These are phyloP conservation scores for Diadophis punctatus DNA, from an alignment of 2,113 vertebrate genomes.

Conservation along the genomic window DNA sequence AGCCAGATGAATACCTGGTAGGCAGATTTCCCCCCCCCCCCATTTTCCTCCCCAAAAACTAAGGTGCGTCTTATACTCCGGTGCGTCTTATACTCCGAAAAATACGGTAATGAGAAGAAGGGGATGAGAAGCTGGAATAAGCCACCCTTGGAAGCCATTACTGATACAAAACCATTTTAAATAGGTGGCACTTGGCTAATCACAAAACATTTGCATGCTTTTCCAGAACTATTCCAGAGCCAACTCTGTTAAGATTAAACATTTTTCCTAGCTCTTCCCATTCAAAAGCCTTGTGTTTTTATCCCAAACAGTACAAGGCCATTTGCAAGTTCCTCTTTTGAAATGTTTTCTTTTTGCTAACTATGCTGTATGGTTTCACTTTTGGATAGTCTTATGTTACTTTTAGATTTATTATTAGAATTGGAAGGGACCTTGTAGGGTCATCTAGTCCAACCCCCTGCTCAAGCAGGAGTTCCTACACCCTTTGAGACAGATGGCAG, in stretches of 20 bases:
- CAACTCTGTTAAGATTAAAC: conserved; percentile 67
- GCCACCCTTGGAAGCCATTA: conserved; percentile 61
- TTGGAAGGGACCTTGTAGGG: too few relatives aligned
- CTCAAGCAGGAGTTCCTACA: too few relatives aligned
- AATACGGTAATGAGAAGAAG: conserved; percentile 28
- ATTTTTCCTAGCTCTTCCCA: conserved; percentile 53
- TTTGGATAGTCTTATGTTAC: too few relatives aligned
- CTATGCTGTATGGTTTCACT: conserved; percentile 20
- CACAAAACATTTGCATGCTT: conserved; percentile 61
- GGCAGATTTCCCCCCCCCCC: too few relatives aligned
- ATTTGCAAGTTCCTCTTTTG: conserved; percentile 52
- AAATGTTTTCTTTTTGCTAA: conserved; percentile 56
- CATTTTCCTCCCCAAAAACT: too few relatives aligned
- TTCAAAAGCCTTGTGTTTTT: conserved; percentile 51
- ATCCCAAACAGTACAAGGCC: conserved; percentile 45
- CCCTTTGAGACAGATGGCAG: too few relatives aligned
- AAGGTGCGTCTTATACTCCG: too few relatives aligned
- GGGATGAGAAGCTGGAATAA: conserved; percentile 43
- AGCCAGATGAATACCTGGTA: too few relatives aligned
- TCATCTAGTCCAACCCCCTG: too few relatives aligned
- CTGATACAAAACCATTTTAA: conserved; percentile 71
- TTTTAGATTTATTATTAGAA: too few relatives aligned
- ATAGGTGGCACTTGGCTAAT: conserved; percentile 71
- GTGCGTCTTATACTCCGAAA: too few relatives aligned
- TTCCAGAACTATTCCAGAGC: conserved; percentile 54